phyloP scores from a whole-genome alignment of 2,888 invertebrate species.

The Aradus depressus region DNA sequence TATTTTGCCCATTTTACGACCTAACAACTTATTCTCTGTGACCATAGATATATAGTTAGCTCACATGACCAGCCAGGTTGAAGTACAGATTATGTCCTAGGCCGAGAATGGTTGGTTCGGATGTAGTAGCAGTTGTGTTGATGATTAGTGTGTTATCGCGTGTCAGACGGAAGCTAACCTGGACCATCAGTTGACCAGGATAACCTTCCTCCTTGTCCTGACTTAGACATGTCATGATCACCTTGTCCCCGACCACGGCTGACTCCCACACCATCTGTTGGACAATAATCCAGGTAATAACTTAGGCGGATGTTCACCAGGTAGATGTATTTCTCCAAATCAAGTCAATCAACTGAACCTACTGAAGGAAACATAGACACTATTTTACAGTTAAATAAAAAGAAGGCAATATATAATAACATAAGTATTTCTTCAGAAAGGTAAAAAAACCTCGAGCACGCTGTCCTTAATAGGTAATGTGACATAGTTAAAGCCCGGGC shows the following conservation, averaged over 20 bases:
- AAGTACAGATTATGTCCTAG: slow-evolving; percentile 83
- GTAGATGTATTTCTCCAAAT: neutral
- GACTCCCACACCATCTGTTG: slow-evolving; percentile 55
- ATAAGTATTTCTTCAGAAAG: too few relatives aligned
- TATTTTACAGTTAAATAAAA: neutral
- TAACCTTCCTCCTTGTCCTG: slow-evolving; percentile 76
- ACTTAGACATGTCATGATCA: slow-evolving; percentile 64
- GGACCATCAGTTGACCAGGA: slow-evolving; percentile 68
- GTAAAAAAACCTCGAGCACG: too few relatives aligned
- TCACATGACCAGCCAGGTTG: slow-evolving; percentile 82
- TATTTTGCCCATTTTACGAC: too few relatives aligned
- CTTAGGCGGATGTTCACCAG: neutral
- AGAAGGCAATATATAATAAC: neutral
- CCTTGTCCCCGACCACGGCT: slow-evolving; percentile 39
- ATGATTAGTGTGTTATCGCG: slow-evolving; percentile 63
- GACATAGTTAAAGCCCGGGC: too few relatives aligned
- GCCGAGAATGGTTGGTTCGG: slow-evolving; percentile 72
- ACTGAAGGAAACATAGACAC: neutral
- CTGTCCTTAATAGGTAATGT: too few relatives aligned
- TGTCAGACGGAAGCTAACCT: slow-evolving; percentile 57
- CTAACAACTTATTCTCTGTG: too few relatives aligned
- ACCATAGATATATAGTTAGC: too few relatives aligned
- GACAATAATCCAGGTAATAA: neutral
- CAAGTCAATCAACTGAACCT: neutral
- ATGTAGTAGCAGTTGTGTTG: slow-evolving; percentile 61